phyloP scores from a whole-genome alignment of 2,888 invertebrate genomes.

The Timema podura region DNA sequence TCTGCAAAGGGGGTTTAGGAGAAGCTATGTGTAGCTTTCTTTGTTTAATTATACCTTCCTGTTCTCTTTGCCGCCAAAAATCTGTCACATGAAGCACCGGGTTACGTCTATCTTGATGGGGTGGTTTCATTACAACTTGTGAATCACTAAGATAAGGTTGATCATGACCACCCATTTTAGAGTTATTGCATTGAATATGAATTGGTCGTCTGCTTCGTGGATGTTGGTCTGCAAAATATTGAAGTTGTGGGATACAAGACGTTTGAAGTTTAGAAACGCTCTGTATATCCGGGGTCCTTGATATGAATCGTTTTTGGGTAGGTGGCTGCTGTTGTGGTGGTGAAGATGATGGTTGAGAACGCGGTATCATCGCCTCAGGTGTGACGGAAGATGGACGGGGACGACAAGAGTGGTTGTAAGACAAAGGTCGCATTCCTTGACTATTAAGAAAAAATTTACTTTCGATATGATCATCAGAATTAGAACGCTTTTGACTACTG shows the following conservation, averaged over 20 bases:
- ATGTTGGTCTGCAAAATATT: conserved; percentile 67
- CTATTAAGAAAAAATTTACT: not conserved
- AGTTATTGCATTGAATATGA: conserved; percentile 48
- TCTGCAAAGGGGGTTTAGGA: conserved; percentile 15
- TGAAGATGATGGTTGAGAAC: not conserved
- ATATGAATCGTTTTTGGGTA: not conserved
- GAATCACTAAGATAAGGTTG: conserved; percentile 52
- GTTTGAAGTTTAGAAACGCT: not conserved
- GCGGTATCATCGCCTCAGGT: conserved; percentile 38
- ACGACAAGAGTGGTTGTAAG: conserved; percentile 36
- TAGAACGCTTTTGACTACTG: conserved; percentile 25
- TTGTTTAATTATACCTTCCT: conserved; percentile 18
- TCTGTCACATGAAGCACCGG: conserved; percentile 33
- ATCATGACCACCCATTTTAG: conserved; percentile 28
- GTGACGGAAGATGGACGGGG: conserved; percentile 45
- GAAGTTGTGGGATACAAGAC: conserved; percentile 41
- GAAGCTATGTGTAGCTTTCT: conserved; percentile 12
- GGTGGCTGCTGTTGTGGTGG: not conserved
- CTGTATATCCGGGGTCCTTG: conserved; percentile 4
- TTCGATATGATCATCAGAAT: conserved; percentile 32
- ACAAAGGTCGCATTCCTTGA: conserved; percentile 10
- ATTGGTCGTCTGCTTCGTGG: conserved; percentile 71
- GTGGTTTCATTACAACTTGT: conserved; percentile 41
- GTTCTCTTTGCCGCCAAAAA: conserved; percentile 38
- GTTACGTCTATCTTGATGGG: conserved; percentile 20